Evolutionary conservation across 2,113 vertebrate genomes (phyloP).

Genomic region (Capreolus pygargus): DNA sequence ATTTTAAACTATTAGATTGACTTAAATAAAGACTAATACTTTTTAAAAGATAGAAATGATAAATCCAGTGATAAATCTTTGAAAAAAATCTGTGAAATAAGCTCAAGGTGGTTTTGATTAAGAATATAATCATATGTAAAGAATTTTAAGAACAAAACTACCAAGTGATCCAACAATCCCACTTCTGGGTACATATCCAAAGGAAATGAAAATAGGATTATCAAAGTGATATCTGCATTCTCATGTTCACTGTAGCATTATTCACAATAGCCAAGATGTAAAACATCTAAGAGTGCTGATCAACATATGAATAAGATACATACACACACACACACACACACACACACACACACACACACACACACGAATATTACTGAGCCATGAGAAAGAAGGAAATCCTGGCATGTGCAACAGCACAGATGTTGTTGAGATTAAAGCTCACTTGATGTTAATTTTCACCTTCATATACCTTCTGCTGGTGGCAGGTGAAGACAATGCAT

Average conservation of each 20-base stretch:
- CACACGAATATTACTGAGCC: background rate
- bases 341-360: too few relatives aligned
- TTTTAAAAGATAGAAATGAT: background rate
- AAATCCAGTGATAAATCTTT: background rate
- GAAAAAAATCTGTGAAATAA: background rate
- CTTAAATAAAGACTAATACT: background rate
- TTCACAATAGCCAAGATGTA: background rate
- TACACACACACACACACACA: too few relatives aligned
- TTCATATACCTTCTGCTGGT: background rate
- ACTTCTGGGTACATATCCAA: background rate
- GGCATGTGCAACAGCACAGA: background rate
- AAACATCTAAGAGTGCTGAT: background rate
- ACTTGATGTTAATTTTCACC: background rate
- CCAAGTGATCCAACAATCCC: background rate
- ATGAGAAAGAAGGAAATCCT: background rate
- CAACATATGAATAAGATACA: background rate
- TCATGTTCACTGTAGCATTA: background rate
- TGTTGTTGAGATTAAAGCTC: background rate
- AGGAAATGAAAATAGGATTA: background rate
- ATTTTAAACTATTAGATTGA: background rate
- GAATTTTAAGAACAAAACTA: background rate
- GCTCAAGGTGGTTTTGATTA: background rate
- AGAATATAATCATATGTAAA: background rate
- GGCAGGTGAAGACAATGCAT: background rate
- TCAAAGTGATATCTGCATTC: background rate